phyloP scores from a whole-genome alignment of 2,797 vertebrate genomes.

The Anguilla marmorata region DNA sequence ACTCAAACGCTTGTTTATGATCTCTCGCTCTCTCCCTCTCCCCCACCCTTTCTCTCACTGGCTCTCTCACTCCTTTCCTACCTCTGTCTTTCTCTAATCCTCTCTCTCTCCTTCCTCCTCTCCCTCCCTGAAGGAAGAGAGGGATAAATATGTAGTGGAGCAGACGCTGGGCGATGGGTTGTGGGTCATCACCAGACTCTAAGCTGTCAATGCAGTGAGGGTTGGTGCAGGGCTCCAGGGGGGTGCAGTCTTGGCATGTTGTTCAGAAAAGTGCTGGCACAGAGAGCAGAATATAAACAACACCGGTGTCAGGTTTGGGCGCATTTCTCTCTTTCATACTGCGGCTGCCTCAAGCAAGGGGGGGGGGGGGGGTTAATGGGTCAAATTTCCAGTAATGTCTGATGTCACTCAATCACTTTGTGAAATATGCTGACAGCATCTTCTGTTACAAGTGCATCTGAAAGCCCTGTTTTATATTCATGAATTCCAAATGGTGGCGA shows the following conservation, averaged over 20 bases:
- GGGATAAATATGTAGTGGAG: background rate
- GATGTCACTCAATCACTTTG: constrained; percentile 6
- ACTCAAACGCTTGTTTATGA: background rate
- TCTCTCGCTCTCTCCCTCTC: constrained; percentile 1
- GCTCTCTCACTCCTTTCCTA: constrained; percentile 32
- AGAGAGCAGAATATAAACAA: constrained; percentile 11
- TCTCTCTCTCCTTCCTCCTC: background rate
- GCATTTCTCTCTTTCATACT: background rate
- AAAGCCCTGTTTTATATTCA: constrained; percentile 19
- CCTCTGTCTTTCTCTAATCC: background rate
- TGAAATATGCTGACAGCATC: constrained; percentile 15
- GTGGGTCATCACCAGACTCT: background rate
- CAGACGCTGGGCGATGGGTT: background rate
- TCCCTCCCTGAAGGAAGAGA: background rate
- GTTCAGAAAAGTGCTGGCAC: background rate
- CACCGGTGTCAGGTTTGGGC: background rate
- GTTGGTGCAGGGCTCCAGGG: background rate
- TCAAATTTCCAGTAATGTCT: background rate
- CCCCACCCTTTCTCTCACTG: background rate
- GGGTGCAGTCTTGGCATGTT: background rate
- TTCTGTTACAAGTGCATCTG: background rate
- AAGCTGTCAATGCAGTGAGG: background rate
- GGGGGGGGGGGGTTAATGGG: background rate
- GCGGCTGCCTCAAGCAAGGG: background rate
- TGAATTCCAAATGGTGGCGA: constrained; percentile 10